Evolutionary conservation across 2,113 vertebrate genomes (phyloP).

Genomic region (Heliornis fulica): DNA sequence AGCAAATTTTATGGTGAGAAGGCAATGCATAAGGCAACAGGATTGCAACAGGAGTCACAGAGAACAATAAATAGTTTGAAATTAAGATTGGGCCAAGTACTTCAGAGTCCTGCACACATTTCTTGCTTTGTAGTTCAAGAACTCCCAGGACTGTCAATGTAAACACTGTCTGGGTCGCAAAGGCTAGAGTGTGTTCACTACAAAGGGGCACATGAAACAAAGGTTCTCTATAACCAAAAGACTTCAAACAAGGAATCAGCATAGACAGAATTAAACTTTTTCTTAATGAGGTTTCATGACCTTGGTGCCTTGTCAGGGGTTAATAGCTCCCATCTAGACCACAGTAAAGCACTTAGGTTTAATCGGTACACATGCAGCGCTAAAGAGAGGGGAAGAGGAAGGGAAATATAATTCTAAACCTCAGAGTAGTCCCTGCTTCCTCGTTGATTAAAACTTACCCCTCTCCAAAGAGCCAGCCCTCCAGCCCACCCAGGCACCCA

Average conservation of each 20-base stretch:
- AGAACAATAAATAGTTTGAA: conserved; percentile 39
- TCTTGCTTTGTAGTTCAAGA: background rate
- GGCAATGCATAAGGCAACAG: background rate
- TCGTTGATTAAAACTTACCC: background rate
- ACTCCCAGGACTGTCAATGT: background rate
- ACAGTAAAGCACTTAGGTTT: background rate
- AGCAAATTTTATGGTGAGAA: conserved; percentile 45
- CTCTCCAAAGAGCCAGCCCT: background rate
- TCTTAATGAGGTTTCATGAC: background rate
- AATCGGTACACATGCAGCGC: background rate
- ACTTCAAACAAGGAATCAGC: background rate
- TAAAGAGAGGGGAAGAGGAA: background rate
- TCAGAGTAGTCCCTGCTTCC: background rate
- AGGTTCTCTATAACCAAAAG: background rate
- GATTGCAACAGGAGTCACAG: conserved; percentile 32
- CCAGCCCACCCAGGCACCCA: background rate
- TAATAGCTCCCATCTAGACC: background rate
- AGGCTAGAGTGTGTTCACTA: background rate
- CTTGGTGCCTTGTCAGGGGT: background rate
- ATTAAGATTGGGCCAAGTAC: conserved; percentile 4
- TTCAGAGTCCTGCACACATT: background rate
- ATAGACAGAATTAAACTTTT: background rate
- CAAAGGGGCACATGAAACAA: background rate
- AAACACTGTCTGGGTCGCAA: background rate
- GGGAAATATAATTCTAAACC: background rate